Base-by-base conservation (phyloP, 92 coral and sea anemone species). In the Porites cylindrica region DNA sequence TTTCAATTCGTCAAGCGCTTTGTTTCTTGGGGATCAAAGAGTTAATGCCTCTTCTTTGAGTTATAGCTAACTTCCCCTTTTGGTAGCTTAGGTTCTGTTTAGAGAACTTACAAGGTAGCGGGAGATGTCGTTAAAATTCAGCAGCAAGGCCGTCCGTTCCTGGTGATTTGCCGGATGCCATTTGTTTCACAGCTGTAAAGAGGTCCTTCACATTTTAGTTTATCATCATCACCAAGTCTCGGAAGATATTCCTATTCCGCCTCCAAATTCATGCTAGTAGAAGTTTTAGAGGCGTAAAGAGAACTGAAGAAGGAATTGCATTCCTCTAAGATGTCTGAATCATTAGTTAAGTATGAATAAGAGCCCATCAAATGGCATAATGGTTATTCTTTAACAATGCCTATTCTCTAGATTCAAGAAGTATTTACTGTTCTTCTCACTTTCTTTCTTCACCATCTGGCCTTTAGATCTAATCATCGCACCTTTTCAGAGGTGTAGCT, bases 101-200 rank as follows among this genome's bases (percentile, higher is more conserved):
- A 61, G 17, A 61, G 66, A 61, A n/a, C 66, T 61, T 11, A 61
- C 66, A 1, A 61, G 66, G 66, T 61, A 61, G 12, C 6, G 17
- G 17, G 66, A 61, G 66, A 61, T 10, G 5, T 61, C 66, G 19
- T 61, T 61, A 12, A 12, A 61, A 61, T 53, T 82, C 87, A 5
- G 61, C 56, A 3, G 70, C 52, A 21, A 82, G 64, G 18, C 79
- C 86, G 59, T 81, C 86, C 10, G 66, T 82, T 9, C 79, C 87
- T 50, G 71, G 80, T 12, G 87, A 82, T 75, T 82, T 82, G 19
- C 74, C 63, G 12, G 79, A 19, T 53, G 23, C 51, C 82, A 82
- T 43, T 51, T 16, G 26, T 43, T 82, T 82, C 3, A 82, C 64
- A 1, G 86, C 86, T 10, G 23, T 52, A n/a, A 67, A 82, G 32